Conservation (phyloP, 2,888 invertebrate species). For the Trichopria drosophilae region DNA sequence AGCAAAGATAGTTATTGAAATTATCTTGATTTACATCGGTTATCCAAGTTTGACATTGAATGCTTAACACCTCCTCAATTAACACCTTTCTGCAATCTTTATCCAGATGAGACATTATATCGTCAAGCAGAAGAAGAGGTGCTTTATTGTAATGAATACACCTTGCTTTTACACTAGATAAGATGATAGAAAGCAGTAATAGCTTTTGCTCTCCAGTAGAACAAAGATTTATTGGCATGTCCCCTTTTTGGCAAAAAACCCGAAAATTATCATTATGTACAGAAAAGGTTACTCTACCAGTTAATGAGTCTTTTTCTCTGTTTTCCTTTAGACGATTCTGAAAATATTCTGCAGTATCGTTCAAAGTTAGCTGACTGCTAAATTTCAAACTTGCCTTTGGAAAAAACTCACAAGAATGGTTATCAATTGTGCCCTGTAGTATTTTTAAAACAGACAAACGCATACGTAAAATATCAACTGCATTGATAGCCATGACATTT, state of each 20-base stretch:
- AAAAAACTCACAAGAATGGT: constrained; percentile 17
- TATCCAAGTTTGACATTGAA: constrained; percentile 22
- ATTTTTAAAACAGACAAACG: constrained; percentile 19
- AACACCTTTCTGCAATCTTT: constrained; percentile 20
- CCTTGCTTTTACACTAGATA: constrained; percentile 22
- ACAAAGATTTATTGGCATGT: constrained; percentile 19
- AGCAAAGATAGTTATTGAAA: constrained; percentile 19
- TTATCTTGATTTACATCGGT: constrained; percentile 21
- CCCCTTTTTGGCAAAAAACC: constrained; percentile 20
- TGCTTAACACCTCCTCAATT: constrained; percentile 18
- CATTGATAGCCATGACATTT: constrained; percentile 23
- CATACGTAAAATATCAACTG: constrained; percentile 24
- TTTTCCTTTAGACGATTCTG: constrained; percentile 22
- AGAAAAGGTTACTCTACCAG: constrained; percentile 20
- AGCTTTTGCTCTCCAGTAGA: constrained; percentile 20
- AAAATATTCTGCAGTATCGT: constrained; percentile 22
- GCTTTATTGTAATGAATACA: constrained; percentile 20
- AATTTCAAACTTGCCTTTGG: constrained; percentile 22
- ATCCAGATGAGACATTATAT: constrained; percentile 22
- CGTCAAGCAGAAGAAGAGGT: constrained; percentile 20
- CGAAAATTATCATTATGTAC: constrained; percentile 21
- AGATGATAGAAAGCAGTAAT: constrained; percentile 20
- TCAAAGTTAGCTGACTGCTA: constrained; percentile 20
- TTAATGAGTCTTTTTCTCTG: constrained; percentile 20
- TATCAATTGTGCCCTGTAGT: constrained; percentile 19